Conservation (phyloP, 2,888 invertebrate genomes). For the Xestia c-nigrum region DNA sequence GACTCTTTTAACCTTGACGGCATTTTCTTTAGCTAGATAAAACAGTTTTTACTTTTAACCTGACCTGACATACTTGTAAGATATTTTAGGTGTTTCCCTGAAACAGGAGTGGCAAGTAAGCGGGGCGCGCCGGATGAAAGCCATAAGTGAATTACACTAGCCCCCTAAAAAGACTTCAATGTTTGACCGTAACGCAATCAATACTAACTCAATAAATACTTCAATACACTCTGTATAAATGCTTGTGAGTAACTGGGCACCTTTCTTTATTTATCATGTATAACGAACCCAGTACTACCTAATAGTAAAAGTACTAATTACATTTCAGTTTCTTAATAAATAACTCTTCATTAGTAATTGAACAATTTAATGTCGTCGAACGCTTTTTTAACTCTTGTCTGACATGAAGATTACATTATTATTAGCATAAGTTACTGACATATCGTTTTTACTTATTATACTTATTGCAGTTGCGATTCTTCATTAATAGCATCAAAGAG, state of each 20-base stretch:
- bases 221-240: conserved; percentile 4
- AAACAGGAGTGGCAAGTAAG: conserved; percentile 26
- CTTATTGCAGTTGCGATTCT: background rate
- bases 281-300: background rate
- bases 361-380: conserved; percentile 6
- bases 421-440: background rate
- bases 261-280: conserved; percentile 21
- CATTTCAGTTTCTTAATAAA: conserved; percentile 34
- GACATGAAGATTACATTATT: conserved; percentile 1
- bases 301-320: conserved; percentile 34
- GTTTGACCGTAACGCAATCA: conserved; percentile 12
- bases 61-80: background rate
- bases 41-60: conserved; percentile 11
- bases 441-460: conserved; percentile 22
- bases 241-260: background rate
- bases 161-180: conserved; percentile 7
- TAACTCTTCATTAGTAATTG: conserved; percentile 8
- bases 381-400: conserved; percentile 8
- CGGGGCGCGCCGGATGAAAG: conserved; percentile 24
- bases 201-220: conserved; percentile 19
- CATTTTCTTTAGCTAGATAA: conserved; percentile 7
- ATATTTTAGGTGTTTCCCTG: conserved; percentile 12
- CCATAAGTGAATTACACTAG: conserved; percentile 31
- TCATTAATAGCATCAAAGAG: background rate
- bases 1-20: conserved; percentile 20